Conservation (phyloP, 2,113 vertebrate species). For the pig (Sus scrofa) region T2T-Sscrofa CM000815.6:120784501-120785000, state of each 20-base stretch:
- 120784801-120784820: neutral
- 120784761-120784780: neutral
- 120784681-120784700: neutral
- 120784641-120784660: neutral
- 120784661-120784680: neutral
- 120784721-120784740: neutral
- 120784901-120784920: neutral
- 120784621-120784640: neutral
- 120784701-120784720: no score
- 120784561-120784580: neutral
- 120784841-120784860: neutral
- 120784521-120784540: neutral
- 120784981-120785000: neutral
- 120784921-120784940: neutral
- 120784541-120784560: neutral
- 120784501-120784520: neutral
- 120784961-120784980: neutral
- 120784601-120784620: neutral
- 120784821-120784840: neutral
- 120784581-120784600: neutral
- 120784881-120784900: neutral
- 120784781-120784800: neutral
- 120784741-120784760: neutral
- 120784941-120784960: neutral
- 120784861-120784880: neutral